These are phyloP conservation scores for Isurus oxyrinchus DNA, from an alignment of 2,113 vertebrate species.

Conservation along the genomic window DNA sequence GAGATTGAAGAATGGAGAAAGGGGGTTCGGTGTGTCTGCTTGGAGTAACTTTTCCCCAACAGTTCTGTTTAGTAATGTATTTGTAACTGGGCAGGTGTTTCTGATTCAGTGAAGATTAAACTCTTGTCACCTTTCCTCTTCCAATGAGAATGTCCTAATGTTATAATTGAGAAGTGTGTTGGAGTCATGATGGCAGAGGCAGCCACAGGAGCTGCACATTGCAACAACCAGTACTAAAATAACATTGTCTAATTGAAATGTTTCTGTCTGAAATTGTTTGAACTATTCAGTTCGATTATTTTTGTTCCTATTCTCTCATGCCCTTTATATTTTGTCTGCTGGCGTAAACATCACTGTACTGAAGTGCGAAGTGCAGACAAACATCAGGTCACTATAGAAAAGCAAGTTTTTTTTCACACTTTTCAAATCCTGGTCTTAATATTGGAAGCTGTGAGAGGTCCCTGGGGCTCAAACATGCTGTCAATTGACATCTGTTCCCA, in stretches of 20 bases:
- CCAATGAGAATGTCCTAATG: background rate
- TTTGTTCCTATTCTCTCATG: background rate
- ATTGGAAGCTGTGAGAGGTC: background rate
- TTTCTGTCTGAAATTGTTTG: background rate
- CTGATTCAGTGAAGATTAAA: background rate
- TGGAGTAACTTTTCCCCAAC: no score
- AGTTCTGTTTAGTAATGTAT: no score
- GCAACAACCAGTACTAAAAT: background rate
- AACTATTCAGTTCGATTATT: background rate
- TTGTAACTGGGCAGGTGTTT: background rate
- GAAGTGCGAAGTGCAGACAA: background rate
- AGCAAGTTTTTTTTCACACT: background rate
- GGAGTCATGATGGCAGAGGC: background rate
- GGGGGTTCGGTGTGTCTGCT: no score
- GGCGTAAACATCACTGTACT: background rate
- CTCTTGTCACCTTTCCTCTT: background rate
- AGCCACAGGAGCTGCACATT: no score
- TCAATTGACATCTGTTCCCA: no score
- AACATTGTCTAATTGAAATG: background rate
- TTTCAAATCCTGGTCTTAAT: background rate
- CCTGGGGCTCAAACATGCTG: no score
- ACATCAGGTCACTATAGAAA: background rate
- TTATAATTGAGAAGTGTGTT: background rate
- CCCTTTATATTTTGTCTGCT: background rate
- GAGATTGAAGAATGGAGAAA: no score